Evolutionary conservation across 2,113 vertebrate genomes (phyloP).

Genomic region (Vicugna pacos): DNA sequence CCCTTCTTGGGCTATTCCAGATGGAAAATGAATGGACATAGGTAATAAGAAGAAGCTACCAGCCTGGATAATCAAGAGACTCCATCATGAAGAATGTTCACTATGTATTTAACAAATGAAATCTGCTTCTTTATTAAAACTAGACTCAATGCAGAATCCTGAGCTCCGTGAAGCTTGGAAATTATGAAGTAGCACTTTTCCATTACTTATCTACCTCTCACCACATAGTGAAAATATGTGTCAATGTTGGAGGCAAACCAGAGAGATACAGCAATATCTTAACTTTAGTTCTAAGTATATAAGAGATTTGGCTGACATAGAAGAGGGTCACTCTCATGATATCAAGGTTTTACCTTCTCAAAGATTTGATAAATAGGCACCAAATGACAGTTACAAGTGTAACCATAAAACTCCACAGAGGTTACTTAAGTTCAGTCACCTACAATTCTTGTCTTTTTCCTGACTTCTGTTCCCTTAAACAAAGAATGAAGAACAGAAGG

Average conservation of each 20-base stretch:
- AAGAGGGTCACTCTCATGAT: background rate
- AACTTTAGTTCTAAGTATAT: background rate
- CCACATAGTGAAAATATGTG: background rate
- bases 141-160: background rate
- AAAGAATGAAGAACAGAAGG: background rate
- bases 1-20: background rate
- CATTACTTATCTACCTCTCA: background rate
- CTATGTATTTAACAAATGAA: conserved; percentile 31
- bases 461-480: background rate
- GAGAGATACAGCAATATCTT: background rate
- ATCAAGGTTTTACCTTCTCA: conserved; percentile 25
- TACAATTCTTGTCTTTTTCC: background rate
- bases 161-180: background rate
- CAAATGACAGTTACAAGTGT: background rate
- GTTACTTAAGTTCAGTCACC: background rate
- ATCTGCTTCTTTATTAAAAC: background rate
- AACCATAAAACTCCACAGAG: background rate
- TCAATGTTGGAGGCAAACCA: background rate
- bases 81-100: background rate
- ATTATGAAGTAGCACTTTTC: background rate
- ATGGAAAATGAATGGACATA: background rate
- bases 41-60: background rate
- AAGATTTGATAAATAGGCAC: background rate
- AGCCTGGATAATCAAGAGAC: background rate
- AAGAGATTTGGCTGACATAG: background rate